These are phyloP conservation scores for Glossophaga mutica DNA, from an alignment of 2,797 vertebrate genomes.

Conservation along the genomic window DNA sequence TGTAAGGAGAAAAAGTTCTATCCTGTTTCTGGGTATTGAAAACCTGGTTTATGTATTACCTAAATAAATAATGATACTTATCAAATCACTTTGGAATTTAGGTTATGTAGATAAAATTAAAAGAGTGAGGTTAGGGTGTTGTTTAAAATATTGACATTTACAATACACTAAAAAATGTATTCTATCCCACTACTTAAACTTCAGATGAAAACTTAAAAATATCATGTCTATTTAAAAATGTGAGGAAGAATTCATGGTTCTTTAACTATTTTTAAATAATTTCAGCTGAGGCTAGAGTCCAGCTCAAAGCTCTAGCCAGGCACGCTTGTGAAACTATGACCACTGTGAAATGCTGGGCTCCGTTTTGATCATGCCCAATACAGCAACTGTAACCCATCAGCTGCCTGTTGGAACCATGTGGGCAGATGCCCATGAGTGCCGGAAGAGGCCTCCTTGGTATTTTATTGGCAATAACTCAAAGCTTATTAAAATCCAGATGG, in stretches of 20 bases:
- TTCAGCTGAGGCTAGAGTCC: neutral
- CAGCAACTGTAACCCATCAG: slow-evolving; percentile 39
- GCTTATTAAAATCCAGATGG: slow-evolving; percentile 76
- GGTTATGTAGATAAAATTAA: neutral
- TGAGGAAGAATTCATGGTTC: neutral
- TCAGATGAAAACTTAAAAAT: neutral
- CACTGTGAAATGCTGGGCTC: neutral
- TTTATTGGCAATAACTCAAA: slow-evolving; percentile 73
- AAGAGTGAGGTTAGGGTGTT: neutral
- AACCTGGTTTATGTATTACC: neutral
- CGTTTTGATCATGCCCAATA: neutral
- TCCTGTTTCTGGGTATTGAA: neutral
- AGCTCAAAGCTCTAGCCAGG: neutral
- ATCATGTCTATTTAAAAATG: neutral
- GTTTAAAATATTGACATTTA: neutral
- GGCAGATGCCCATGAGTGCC: slow-evolving; percentile 62
- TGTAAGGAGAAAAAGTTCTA: neutral
- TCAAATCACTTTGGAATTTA: neutral
- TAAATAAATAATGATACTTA: neutral
- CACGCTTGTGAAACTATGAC: neutral
- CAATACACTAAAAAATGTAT: neutral
- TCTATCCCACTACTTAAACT: neutral
- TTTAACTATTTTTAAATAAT: neutral
- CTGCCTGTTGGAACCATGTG: slow-evolving; percentile 48
- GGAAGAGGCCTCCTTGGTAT: slow-evolving; percentile 66